Percentiles rank a stretch among this genome's conserved stretches.
Conservation (phyloP, 1,140 invertebrate species). For the Diabrotica undecimpunctata region DNA sequence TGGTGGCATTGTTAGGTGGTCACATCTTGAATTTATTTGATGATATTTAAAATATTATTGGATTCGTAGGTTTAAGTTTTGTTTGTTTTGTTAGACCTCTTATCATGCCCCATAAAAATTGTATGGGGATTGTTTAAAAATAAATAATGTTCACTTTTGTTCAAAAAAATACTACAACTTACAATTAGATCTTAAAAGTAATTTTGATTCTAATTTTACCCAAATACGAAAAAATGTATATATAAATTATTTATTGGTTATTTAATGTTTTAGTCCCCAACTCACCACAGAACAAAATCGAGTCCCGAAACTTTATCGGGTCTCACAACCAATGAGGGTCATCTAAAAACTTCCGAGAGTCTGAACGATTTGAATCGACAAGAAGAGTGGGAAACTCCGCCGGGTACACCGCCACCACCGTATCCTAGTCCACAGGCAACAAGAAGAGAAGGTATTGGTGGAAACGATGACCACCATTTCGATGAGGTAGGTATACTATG, state of each 20-base stretch:
- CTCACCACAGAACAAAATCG: conserved; percentile 67
- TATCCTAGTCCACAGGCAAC: conserved; percentile 56
- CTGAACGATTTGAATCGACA: conserved; percentile 56
- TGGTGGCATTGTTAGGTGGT: too few relatives aligned
- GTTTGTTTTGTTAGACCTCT: too few relatives aligned
- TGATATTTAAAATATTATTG: too few relatives aligned
- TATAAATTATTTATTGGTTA: neutral
- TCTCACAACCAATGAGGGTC: conserved; percentile 50
- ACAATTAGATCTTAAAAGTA: too few relatives aligned
- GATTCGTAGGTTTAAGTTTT: too few relatives aligned
- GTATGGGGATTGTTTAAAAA: too few relatives aligned
- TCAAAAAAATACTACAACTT: too few relatives aligned
- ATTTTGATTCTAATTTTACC: too few relatives aligned
- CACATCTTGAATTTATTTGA: too few relatives aligned
- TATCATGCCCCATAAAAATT: too few relatives aligned
- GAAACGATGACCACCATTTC: conserved; percentile 27
- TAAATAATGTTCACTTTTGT: too few relatives aligned
- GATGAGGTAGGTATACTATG: neutral
- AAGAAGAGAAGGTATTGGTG: conserved; percentile 38
- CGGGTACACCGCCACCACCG: conserved; percentile 82
- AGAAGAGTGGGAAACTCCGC: conserved; percentile 59
- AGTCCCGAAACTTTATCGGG: conserved; percentile 62
- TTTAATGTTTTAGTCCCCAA: conserved; percentile 43
- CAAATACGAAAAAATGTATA: too few relatives aligned
- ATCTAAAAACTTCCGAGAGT: conserved; percentile 57